These are phyloP conservation scores for Lepus timidus DNA, from an alignment of 2,113 vertebrate genomes.

Conservation along the genomic window DNA sequence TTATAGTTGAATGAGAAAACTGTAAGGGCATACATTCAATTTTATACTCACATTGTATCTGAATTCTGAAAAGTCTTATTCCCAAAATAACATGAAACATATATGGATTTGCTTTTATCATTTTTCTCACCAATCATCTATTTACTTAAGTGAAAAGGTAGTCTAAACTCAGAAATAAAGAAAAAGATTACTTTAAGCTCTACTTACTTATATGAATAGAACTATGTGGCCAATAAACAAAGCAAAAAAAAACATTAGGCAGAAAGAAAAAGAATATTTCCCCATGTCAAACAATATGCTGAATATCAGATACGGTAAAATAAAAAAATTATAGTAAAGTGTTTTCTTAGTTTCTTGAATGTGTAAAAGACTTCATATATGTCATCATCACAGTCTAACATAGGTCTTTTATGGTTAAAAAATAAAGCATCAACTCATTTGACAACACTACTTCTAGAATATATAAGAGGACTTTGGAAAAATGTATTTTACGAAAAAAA, in stretches of 20 bases:
- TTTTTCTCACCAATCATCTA: constrained; percentile 25
- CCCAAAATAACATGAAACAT: constrained; percentile 21
- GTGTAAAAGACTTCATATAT: not conserved
- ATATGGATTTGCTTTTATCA: constrained; percentile 16
- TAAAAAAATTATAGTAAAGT: not conserved
- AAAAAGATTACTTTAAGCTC: not conserved
- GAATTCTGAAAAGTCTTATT: not conserved
- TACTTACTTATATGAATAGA: not conserved
- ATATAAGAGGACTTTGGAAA: not conserved
- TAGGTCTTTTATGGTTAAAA: not conserved
- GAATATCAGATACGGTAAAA: not conserved
- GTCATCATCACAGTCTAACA: not conserved
- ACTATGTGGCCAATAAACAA: not conserved
- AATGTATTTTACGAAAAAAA: too few relatives aligned
- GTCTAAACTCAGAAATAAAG: constrained; percentile 36
- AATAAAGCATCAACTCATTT: not conserved
- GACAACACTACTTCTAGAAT: not conserved
- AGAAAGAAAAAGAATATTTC: constrained; percentile 33
- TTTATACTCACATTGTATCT: constrained; percentile 20
- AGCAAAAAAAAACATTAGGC: not conserved
- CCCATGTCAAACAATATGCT: not conserved
- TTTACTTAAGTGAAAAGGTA: not conserved
- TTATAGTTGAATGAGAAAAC: constrained; percentile 48
- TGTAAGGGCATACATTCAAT: constrained; percentile 9
- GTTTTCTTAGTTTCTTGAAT: not conserved